Conservation (phyloP, 2,888 invertebrate species). For the Pristionchus japonicus region DNA sequence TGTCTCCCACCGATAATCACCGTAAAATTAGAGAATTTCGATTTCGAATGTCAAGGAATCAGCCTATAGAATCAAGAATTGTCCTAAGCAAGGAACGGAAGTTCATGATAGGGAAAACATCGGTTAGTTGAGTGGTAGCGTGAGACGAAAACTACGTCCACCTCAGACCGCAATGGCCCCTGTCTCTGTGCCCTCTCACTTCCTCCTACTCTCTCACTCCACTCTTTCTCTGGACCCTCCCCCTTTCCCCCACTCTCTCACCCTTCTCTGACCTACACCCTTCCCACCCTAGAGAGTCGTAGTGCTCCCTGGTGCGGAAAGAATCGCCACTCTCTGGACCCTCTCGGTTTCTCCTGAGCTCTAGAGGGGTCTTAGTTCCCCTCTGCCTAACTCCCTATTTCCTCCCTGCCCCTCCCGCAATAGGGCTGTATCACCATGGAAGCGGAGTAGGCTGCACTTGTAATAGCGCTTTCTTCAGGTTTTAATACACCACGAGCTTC, state of each 20-base stretch:
- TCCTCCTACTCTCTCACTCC: neutral
- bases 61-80: too few relatives aligned
- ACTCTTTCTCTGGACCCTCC: neutral
- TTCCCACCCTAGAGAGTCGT: neutral
- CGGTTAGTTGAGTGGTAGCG: too few relatives aligned
- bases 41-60: too few relatives aligned
- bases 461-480: too few relatives aligned
- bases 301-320: neutral
- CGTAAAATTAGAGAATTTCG: too few relatives aligned
- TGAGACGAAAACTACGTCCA: neutral
- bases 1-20: too few relatives aligned
- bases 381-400: neutral
- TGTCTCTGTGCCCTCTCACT: constrained; percentile 5
- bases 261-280: neutral
- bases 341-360: neutral
- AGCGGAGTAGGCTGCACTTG: neutral
- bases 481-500: too few relatives aligned
- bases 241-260: neutral
- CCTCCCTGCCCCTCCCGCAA: neutral
- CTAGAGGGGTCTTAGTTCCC: neutral
- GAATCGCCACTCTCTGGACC: neutral
- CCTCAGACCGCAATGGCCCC: neutral
- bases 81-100: too few relatives aligned
- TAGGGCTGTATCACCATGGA: neutral
- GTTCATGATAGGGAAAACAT: too few relatives aligned